A percentile compares a stretch with the other conserved stretches of the same genome.
phyloP scores from a whole-genome alignment of 35 echinoderm and acorn worm genomes.

The Hemicentrotus pulcherrimus region DNA sequence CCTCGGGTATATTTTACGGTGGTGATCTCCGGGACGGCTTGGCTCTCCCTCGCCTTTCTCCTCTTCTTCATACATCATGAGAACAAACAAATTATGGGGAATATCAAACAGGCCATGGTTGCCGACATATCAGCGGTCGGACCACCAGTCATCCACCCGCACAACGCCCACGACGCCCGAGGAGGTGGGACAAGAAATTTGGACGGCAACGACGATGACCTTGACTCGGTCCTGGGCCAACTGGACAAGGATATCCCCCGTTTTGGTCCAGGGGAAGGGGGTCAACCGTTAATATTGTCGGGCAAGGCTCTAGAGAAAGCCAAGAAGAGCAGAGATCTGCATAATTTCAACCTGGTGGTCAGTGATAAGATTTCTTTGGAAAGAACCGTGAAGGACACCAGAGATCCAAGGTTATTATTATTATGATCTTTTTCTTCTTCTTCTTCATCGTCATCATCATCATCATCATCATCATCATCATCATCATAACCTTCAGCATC shows the following conservation, averaged over 20 bases:
- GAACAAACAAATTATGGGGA: not conserved
- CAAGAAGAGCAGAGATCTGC: not conserved
- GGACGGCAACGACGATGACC: not conserved
- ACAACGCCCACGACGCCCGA: not conserved
- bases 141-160: not conserved
- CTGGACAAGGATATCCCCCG: conserved; percentile 52
- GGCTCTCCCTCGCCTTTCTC: conserved; percentile 52
- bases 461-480: no score
- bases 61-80: conserved; percentile 65
- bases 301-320: conserved; percentile 38
- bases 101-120: not conserved
- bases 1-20: conserved; percentile 46
- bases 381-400: conserved; percentile 55
- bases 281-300: conserved; percentile 62
- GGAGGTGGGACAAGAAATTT: conserved; percentile 16
- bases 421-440: not conserved
- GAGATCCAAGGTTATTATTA: conserved; percentile 54
- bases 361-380: conserved; percentile 64
- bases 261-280: conserved; percentile 69
- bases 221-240: conserved; percentile 49
- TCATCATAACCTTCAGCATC: no score
- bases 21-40: conserved; percentile 42
- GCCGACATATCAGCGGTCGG: not conserved
- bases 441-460: not conserved
- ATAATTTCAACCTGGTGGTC: conserved; percentile 67